Evolutionary conservation across 2,113 vertebrate genomes (phyloP).

Genomic region (Fulmarus glacialis): DNA sequence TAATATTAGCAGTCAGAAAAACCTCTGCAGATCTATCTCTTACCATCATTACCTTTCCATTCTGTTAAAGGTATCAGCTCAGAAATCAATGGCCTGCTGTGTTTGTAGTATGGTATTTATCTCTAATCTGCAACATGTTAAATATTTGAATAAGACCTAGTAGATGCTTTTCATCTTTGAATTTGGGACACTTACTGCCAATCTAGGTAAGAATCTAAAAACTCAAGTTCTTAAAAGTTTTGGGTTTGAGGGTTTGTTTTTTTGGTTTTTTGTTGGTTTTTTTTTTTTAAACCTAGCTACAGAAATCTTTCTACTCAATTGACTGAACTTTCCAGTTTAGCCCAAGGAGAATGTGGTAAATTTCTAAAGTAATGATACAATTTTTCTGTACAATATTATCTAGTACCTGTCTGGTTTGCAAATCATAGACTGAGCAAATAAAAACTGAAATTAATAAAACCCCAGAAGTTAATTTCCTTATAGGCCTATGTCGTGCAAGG

Average conservation of each 20-base stretch:
- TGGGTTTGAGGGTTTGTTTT: not conserved
- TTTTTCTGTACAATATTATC: not conserved
- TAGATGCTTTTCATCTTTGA: not conserved
- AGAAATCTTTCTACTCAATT: not conserved
- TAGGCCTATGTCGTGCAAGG: not conserved
- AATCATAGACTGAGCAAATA: not conserved
- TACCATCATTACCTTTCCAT: not conserved
- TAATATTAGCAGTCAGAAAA: not conserved
- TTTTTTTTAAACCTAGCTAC: not conserved
- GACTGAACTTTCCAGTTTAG: not conserved
- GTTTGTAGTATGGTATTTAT: not conserved
- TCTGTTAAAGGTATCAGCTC: not conserved
- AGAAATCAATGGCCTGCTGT: not conserved
- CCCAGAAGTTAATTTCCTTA: not conserved
- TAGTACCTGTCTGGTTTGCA: not conserved
- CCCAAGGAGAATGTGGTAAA: not conserved
- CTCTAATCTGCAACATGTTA: not conserved
- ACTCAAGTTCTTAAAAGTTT: not conserved
- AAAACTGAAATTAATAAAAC: not conserved
- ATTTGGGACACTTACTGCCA: not conserved
- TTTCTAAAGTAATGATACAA: not conserved
- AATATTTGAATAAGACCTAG: not conserved
- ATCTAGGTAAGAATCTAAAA: not conserved
- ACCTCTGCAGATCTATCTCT: not conserved
- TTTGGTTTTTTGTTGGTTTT: not conserved